phyloP scores from a whole-genome alignment of 2,797 vertebrate species.

The Parambassis ranga region DNA sequence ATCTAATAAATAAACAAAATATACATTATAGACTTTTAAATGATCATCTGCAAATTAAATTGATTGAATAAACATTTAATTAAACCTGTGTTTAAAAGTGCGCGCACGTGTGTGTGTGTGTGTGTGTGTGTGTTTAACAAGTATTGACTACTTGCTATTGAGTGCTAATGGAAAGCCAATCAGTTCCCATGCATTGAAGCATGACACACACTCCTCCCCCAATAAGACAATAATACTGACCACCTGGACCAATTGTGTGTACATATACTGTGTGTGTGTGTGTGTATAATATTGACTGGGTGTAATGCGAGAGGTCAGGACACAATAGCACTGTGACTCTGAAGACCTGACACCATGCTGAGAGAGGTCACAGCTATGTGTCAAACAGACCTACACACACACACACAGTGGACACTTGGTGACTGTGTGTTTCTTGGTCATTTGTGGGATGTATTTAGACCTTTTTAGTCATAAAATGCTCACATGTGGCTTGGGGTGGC shows the following conservation, averaged over 20 bases:
- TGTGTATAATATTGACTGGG: slow-evolving; percentile 62
- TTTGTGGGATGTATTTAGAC: not conserved
- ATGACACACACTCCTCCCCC: not conserved
- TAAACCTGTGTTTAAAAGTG: not conserved
- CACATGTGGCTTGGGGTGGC: not conserved
- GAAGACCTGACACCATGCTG: slow-evolving; percentile 75
- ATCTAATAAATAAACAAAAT: too few species aligned
- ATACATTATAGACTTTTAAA: too few species aligned
- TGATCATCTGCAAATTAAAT: not conserved
- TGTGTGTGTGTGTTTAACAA: not conserved
- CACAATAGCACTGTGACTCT: slow-evolving; percentile 75
- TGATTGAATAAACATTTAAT: not conserved
- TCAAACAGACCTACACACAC: slow-evolving; percentile 24
- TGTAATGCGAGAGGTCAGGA: slow-evolving; percentile 75
- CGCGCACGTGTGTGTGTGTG: not conserved
- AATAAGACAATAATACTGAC: slow-evolving; percentile 59
- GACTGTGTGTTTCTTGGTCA: not conserved
- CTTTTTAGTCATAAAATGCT: not conserved
- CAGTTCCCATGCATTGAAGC: slow-evolving; percentile 47
- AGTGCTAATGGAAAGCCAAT: slow-evolving; percentile 44
- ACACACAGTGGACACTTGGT: not conserved
- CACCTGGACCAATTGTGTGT: slow-evolving; percentile 58
- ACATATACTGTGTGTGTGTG: slow-evolving; percentile 14
- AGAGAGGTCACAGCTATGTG: slow-evolving; percentile 80
- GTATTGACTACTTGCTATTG: slow-evolving; percentile 33